Conservation (phyloP, 2,113 vertebrate species). For the Ictalurus furcatus region DNA sequence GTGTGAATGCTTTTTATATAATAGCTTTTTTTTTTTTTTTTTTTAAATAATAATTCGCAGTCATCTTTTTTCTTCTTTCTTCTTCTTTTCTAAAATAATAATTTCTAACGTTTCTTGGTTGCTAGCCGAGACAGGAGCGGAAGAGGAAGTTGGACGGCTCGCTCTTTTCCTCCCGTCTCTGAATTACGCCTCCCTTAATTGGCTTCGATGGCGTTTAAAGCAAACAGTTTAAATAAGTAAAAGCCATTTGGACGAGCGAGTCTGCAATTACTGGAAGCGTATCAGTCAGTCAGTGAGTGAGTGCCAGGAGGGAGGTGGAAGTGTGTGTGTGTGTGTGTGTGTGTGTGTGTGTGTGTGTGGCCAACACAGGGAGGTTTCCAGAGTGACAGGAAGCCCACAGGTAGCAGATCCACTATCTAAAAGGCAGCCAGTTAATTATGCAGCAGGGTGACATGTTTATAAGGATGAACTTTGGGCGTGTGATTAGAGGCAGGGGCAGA, state of each 20-base stretch:
- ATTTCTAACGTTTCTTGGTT: neutral
- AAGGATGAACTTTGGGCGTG: constrained; percentile 96
- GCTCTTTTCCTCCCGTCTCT: constrained; percentile 58
- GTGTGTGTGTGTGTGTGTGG: constrained; percentile 39
- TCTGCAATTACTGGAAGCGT: constrained; percentile 79
- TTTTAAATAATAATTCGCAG: neutral
- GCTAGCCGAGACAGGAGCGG: neutral
- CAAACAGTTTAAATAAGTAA: constrained; percentile 81
- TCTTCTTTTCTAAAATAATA: neutral
- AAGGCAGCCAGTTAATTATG: constrained; percentile 90
- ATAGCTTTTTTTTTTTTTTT: neutral
- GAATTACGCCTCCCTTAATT: constrained; percentile 76
- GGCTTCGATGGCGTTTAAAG: constrained; percentile 76
- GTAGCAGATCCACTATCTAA: constrained; percentile 83
- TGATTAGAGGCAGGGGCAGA: constrained; percentile 84
- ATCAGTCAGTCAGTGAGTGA: constrained; percentile 73
- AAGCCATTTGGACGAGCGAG: constrained; percentile 71
- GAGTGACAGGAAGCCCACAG: constrained; percentile 86
- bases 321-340: constrained; percentile 27
- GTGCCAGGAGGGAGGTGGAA: neutral
- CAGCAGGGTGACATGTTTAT: constrained; percentile 94
- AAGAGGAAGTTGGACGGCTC: neutral
- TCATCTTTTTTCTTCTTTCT: neutral
- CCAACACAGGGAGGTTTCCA: neutral
- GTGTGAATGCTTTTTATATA: neutral